Evolutionary conservation across 23 tunicate species (phyloP).

Genomic region (Corella eumyota): DNA sequence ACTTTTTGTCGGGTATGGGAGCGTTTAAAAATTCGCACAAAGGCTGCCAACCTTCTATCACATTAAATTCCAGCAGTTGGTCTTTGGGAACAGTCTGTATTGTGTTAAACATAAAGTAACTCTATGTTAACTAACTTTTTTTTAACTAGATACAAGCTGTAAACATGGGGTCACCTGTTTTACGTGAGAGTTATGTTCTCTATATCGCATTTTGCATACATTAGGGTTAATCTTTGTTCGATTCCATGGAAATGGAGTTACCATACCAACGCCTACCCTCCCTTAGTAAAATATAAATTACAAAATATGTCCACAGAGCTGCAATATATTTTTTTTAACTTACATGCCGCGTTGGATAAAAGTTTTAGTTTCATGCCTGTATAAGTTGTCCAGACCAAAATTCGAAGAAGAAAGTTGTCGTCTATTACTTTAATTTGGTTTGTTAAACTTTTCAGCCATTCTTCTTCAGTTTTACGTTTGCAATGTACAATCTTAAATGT

Average conservation of each 20-base stretch:
- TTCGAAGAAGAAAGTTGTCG: neutral
- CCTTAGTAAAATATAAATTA: neutral
- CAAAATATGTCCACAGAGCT: too few relatives aligned
- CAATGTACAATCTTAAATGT: constrained; percentile 25
- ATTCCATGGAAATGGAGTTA: neutral
- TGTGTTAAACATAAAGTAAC: too few relatives aligned
- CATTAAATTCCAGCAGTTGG: constrained; percentile 8
- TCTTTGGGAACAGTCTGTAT: constrained; percentile 19
- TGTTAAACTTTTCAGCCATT: constrained; percentile 15
- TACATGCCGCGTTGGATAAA: constrained; percentile 9
- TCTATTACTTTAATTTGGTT: constrained; percentile 8
- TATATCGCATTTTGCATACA: constrained; percentile 5
- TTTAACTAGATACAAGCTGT: too few relatives aligned
- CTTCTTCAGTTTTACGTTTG: constrained; percentile 29
- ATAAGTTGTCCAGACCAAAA: neutral
- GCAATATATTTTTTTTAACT: too few relatives aligned
- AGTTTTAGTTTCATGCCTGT: constrained; percentile 12
- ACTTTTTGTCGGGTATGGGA: constrained; percentile 10
- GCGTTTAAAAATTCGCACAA: constrained; percentile 14
- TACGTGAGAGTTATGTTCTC: constrained; percentile 21
- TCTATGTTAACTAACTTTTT: too few relatives aligned
- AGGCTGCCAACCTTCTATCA: constrained; percentile 29
- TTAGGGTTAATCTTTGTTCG: neutral
- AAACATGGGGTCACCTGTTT: too few relatives aligned
- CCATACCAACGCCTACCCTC: neutral